Base-by-base conservation (phyloP, 2,797 vertebrate genomes). In the Pangasius macronema region DNA sequence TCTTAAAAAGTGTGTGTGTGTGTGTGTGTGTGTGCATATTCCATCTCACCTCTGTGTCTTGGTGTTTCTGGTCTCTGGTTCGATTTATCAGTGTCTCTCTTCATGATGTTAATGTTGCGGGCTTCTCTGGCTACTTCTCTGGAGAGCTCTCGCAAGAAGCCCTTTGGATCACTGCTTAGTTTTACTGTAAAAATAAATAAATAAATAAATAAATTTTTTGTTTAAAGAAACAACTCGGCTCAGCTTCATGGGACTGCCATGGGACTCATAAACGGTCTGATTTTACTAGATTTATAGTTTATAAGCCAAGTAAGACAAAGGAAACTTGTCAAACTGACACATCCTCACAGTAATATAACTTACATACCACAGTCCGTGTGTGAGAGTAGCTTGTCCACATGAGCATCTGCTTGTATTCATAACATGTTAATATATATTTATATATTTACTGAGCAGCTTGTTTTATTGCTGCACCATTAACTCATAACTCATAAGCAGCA, bases 91-190 rank as follows among this genome's bases (percentile, higher is more conserved):
- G 86, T 89, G 85, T 98, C 97, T 92, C 94, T 97, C 88, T 96
- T 96, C 84, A 95, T 85, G 33, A 94, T 92, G 83, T 96, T 93
- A 24, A 87, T 70, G 55, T 90, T 83, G 14, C 76, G 86, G 83
- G 91, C 89, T 88, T 84, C 96, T 88, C 94, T 97, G 84, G 97
- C 96, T 81, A 95, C 97, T 91, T 98, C 98, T 91, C 94, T 95
- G 84, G 97, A 98, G 89, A 98, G 92, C 33, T 98, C 97, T 92
- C 94, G 96, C 0, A 97, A 79, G 70, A 93, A 96, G 90, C 94
- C 96, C 88, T 94, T 97, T 42, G 96, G 95, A 86, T 98, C 97
- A 0, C 33, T 91, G 86, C 93, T 92, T 39, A 95, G 89, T 94
- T 97, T 98, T 88, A 94, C 98, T 99, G 82, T 11, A 91, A 93